A percentile compares a stretch with the other conserved stretches of the same genome.
phyloP scores from a whole-genome alignment of 2,888 invertebrate genomes.

The Scelioninae gen. 2 region DNA sequence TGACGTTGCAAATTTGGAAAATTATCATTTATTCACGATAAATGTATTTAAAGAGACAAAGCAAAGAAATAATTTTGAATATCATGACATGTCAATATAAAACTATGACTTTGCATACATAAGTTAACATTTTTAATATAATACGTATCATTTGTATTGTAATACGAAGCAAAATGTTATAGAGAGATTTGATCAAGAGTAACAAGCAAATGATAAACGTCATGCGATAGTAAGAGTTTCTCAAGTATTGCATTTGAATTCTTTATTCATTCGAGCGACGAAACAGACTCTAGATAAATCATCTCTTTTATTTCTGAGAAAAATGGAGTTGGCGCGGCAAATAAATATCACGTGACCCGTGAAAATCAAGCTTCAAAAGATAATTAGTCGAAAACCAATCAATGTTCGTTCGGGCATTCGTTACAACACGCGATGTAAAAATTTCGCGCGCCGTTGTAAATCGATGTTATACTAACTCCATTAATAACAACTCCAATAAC shows the following conservation, averaged over 20 bases:
- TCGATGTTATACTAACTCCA: conserved; percentile 53
- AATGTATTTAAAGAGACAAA: too few species aligned
- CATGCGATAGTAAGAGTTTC: too few species aligned
- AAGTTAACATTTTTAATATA: too few species aligned
- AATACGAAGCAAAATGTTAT: too few species aligned
- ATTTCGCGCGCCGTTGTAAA: conserved; percentile 35
- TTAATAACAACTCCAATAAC: conserved; percentile 47
- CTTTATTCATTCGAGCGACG: conserved; percentile 16
- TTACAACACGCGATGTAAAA: conserved; percentile 56
- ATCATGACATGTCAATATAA: too few species aligned
- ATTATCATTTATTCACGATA: too few species aligned
- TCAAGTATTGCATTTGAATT: background rate
- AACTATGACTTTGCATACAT: too few species aligned
- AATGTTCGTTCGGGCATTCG: conserved; percentile 46
- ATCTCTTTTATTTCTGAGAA: conserved; percentile 28
- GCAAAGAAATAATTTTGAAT: too few species aligned
- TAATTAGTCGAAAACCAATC: conserved; percentile 57
- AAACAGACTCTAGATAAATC: conserved; percentile 17
- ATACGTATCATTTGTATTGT: too few species aligned
- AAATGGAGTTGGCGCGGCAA: conserved; percentile 29
- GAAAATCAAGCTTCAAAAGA: conserved; percentile 52
- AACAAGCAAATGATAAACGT: too few species aligned
- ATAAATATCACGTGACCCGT: conserved; percentile 56
- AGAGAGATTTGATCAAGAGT: too few species aligned
- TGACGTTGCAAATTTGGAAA: too few species aligned